These are phyloP conservation scores for Protobothrops mucrosquamatus DNA, from an alignment of 2,113 vertebrate genomes.

Conservation along the genomic window DNA sequence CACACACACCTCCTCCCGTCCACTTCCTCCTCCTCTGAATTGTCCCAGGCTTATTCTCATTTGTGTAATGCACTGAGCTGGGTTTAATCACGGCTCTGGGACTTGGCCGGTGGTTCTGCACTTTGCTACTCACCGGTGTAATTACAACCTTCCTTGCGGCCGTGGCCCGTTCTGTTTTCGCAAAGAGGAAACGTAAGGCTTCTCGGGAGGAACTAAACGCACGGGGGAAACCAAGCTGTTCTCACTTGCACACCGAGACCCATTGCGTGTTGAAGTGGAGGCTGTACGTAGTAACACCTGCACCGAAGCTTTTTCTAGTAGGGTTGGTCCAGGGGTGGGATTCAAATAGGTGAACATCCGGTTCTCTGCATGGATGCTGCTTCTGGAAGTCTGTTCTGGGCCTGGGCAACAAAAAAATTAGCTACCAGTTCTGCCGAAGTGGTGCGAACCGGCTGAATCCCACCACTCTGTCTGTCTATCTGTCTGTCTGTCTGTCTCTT, in stretches of 20 bases:
- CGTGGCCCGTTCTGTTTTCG: constrained; percentile 74
- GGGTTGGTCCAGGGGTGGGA: too few relatives aligned
- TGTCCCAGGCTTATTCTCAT: constrained; percentile 84
- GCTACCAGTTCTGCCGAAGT: too few relatives aligned
- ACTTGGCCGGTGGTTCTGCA: constrained; percentile 74
- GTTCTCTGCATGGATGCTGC: too few relatives aligned
- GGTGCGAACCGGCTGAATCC: too few relatives aligned
- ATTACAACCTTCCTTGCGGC: constrained; percentile 72
- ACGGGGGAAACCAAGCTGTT: constrained; percentile 47
- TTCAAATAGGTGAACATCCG: too few relatives aligned
- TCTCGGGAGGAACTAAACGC: constrained; percentile 52
- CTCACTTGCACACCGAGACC: background rate
- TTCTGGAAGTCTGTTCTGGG: too few relatives aligned
- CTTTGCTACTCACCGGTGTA: constrained; percentile 68
- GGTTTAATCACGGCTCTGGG: constrained; percentile 84
- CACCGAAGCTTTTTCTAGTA: too few relatives aligned
- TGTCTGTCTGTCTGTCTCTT: too few relatives aligned
- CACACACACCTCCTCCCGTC: constrained; percentile 28
- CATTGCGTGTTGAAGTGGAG: background rate
- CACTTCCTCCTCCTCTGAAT: constrained; percentile 55
- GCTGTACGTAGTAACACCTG: background rate
- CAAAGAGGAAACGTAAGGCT: constrained; percentile 62
- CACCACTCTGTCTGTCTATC: too few relatives aligned
- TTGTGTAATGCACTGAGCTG: constrained; percentile 87
- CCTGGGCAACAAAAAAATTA: too few relatives aligned